A percentile compares a stretch with the other conserved stretches of the same genome.
Evolutionary conservation across 2,888 invertebrate species (phyloP).

Genomic region (Icerya purchasi): DNA sequence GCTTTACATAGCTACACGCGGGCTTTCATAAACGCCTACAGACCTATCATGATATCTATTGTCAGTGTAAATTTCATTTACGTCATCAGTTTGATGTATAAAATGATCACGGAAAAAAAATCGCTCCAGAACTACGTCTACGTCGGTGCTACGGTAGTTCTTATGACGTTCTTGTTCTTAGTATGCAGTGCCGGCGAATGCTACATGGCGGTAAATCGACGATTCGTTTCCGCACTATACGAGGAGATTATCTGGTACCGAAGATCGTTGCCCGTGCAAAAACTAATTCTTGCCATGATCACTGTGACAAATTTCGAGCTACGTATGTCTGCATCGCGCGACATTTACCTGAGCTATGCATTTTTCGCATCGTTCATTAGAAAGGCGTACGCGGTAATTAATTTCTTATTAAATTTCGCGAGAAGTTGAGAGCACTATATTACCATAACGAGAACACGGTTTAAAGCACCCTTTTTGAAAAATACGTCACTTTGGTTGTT

Average conservation of each 20-base stretch:
- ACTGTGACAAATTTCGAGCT: not conserved
- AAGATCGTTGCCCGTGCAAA: not conserved
- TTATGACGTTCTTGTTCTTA: not conserved
- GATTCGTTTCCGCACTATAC: not conserved
- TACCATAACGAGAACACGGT: too few species aligned
- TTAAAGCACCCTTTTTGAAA: too few species aligned
- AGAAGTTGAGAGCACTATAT: too few species aligned
- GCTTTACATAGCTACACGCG: not conserved
- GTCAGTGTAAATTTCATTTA: not conserved
- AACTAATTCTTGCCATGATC: not conserved
- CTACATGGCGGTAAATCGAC: not conserved
- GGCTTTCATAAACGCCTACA: not conserved
- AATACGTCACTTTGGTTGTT: too few species aligned
- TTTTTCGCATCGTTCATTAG: not conserved
- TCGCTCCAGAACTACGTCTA: not conserved
- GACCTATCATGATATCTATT: not conserved
- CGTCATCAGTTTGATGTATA: not conserved
- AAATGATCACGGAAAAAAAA: not conserved
- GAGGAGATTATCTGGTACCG: not conserved
- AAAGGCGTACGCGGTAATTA: not conserved
- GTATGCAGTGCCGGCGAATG: not conserved
- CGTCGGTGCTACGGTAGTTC: not conserved
- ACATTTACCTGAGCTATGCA: not conserved
- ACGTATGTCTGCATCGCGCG: not conserved
- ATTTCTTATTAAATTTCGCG: not conserved